Evolutionary conservation across 2,113 vertebrate species (phyloP), one percentile per base, ranked within the genome.

Genomic region (Narcine bancroftii): DNA sequence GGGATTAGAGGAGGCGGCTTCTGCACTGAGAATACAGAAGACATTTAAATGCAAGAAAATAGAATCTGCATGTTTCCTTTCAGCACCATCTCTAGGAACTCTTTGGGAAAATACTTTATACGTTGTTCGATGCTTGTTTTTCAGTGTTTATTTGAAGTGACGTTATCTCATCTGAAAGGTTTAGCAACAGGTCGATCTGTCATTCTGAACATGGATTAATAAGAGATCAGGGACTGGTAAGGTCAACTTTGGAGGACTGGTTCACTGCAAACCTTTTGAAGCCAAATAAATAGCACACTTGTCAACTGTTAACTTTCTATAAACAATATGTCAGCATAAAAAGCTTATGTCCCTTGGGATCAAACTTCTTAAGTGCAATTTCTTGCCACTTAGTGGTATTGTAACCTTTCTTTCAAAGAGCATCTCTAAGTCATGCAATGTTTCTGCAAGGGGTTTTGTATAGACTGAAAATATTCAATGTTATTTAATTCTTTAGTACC

Each of bases 201-300:
- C 65, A 91, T 91, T 69, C 24, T 45, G 56, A 91, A 91, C 89
- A 91, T 66, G 89, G 89, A 91, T 91, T 91, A 91, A 91, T 65
- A 91, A 47, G 89, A 69, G 89, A 91, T 71, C 39, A 42, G 63
- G 63, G 89, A 69, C 89, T 45, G 63, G 89, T 91, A 69, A 91
- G 89, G 89, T 91, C 89, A 91, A 10, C 89, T 47, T 91, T 91
- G 21, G 42, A 29, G 63, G 89, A 60, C 89, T 69, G 42, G 89
- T 91, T 91, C 89, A 91, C 65, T 71, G 63, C 60, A 91, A 91
- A 91, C 65, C 89, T 91, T 91, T 91, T 91, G 89, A 91, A 69
- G 39, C 63, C 42, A 42, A 47, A 69, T 91, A 87, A 91, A 91
- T 91, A 45, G 63, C 65, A 45, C 89, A 91, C 89, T 91, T 91